phyloP scores from a whole-genome alignment of 2,113 vertebrate genomes.

The Heterotilapia buettikoferi region DNA sequence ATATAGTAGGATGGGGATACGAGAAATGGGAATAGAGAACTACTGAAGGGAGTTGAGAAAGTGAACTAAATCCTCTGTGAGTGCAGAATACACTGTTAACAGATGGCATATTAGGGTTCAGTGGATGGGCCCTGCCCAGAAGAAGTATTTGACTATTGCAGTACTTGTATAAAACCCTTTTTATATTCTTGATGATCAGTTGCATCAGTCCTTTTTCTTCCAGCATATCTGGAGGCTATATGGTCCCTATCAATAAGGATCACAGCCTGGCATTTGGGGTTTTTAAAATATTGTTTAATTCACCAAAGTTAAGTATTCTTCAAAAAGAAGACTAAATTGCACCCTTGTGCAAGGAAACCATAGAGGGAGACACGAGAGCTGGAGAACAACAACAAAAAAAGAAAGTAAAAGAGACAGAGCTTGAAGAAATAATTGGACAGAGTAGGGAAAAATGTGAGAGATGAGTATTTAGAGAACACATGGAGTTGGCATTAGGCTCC shows the following conservation, averaged over 20 bases:
- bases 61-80: slow-evolving; percentile 47
- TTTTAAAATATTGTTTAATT: not conserved
- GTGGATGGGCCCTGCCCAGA: not conserved
- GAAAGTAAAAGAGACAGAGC: not conserved
- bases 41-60: slow-evolving; percentile 36
- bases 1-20: not conserved
- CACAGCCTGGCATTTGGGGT: not conserved
- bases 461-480: not conserved
- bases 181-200: not conserved
- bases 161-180: not conserved
- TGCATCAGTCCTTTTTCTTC: not conserved
- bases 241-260: not conserved
- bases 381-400: not conserved
- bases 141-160: not conserved
- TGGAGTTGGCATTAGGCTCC: not conserved
- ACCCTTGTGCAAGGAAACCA: not conserved
- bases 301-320: not conserved
- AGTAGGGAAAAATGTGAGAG: not conserved
- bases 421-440: not conserved
- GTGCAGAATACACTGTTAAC: slow-evolving; percentile 23
- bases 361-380: not conserved
- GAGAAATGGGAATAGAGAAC: slow-evolving; percentile 34
- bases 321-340: not conserved
- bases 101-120: slow-evolving; percentile 32
- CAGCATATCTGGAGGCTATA: not conserved